phyloP scores from a whole-genome alignment of 2,113 vertebrate species.

The Indri indri region DNA sequence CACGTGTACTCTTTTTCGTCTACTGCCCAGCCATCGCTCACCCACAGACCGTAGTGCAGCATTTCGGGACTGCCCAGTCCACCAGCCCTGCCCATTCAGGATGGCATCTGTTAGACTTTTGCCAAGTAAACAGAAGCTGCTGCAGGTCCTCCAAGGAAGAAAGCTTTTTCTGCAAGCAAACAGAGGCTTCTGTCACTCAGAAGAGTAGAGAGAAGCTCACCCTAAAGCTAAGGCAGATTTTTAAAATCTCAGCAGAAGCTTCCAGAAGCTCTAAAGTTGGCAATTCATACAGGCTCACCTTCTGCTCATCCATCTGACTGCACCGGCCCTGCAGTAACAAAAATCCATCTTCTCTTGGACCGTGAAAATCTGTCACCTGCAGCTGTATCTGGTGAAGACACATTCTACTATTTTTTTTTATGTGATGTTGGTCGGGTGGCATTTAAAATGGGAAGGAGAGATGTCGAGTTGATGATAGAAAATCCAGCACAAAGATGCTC shows the following conservation, averaged over 20 bases:
- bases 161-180: background rate
- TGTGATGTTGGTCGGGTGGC: no score
- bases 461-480: background rate
- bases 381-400: background rate
- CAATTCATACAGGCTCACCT: background rate
- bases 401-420: no score
- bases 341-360: no score
- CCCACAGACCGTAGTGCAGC: background rate
- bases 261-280: background rate
- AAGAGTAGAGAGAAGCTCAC: no score
- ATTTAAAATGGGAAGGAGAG: no score
- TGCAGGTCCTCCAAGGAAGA: background rate
- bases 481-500: background rate
- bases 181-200: background rate
- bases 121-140: background rate
- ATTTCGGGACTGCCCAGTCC: rapidly evolving
- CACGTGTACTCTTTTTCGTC: background rate
- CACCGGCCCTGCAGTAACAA: background rate
- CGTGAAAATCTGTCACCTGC: background rate
- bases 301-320: background rate
- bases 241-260: background rate
- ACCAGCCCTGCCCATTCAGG: background rate
- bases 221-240: background rate
- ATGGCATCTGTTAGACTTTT: background rate
- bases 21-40: rapidly evolving